These are phyloP conservation scores for Slavum lentiscoides DNA, from an alignment of 2,888 invertebrate genomes.

Conservation along the genomic window DNA sequence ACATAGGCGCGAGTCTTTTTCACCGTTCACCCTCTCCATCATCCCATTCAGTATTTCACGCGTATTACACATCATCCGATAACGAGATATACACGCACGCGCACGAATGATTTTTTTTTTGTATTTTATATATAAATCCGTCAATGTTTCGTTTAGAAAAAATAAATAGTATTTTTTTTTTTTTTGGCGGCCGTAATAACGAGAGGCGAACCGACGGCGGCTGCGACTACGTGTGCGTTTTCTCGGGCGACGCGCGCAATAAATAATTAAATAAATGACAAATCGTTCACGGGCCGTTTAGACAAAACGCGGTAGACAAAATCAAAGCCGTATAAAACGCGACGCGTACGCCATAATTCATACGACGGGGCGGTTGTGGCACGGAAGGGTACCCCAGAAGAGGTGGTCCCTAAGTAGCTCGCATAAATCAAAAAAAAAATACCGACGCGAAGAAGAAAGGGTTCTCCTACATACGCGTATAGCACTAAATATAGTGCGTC, in stretches of 20 bases:
- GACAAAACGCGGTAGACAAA: constrained; percentile 48
- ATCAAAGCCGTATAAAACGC: constrained; percentile 19
- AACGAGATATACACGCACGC: background rate
- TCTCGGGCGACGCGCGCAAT: background rate
- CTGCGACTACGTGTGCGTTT: constrained; percentile 26
- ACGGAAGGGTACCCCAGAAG: constrained; percentile 7
- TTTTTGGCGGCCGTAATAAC: background rate
- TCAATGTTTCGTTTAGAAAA: background rate
- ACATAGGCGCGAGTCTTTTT: too few species aligned
- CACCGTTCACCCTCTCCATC: background rate
- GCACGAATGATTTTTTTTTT: background rate
- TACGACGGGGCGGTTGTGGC: background rate
- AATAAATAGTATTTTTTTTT: background rate
- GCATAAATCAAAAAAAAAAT: constrained; percentile 51
- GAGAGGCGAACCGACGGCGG: background rate
- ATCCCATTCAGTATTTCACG: too few species aligned
- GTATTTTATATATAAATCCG: background rate
- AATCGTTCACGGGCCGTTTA: constrained; percentile 52
- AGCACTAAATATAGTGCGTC: background rate
- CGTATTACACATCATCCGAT: background rate
- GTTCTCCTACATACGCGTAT: background rate
- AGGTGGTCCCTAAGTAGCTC: constrained; percentile 36
- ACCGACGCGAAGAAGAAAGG: constrained; percentile 21
- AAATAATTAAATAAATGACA: constrained; percentile 50
- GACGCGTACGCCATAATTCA: constrained; percentile 16